Evolutionary conservation across 1,140 invertebrate species (phyloP).

Genomic region (Drosophila santomea): DNA sequence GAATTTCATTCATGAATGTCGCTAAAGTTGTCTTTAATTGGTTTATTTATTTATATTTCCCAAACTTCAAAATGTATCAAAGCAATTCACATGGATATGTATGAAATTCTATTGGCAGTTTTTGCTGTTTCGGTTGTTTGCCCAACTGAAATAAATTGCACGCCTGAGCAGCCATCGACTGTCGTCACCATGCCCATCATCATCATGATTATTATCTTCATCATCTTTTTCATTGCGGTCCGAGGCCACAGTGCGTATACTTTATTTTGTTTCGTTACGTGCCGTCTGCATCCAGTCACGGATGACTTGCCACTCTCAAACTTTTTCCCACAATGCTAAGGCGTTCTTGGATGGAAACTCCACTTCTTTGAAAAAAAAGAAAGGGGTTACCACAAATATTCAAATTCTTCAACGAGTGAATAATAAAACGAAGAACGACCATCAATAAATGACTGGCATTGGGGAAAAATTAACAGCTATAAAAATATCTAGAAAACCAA

Average conservation of each 20-base stretch:
- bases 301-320: constrained; percentile 28
- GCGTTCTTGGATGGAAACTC: constrained; percentile 41
- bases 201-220: constrained; percentile 2
- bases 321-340: constrained; percentile 30
- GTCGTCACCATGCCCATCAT: constrained; percentile 32
- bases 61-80: constrained; percentile 36
- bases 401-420: constrained; percentile 3
- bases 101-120: constrained; percentile 52
- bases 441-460: constrained; percentile 56
- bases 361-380: constrained; percentile 45
- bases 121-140: constrained; percentile 50
- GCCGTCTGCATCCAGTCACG: constrained; percentile 21
- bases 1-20: constrained; percentile 4
- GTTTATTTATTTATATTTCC: constrained; percentile 44
- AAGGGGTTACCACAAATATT: constrained; percentile 17
- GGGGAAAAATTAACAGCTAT: constrained; percentile 57
- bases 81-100: constrained; percentile 23
- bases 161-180: constrained; percentile 45
- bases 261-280: constrained; percentile 34
- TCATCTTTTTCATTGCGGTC: constrained; percentile 6
- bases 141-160: constrained; percentile 61
- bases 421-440: constrained; percentile 29
- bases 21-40: constrained; percentile 35
- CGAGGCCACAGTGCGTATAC: constrained; percentile 40
- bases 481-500: constrained; percentile 60